A percentile compares a stretch with the other conserved stretches of the same genome.
Conservation (phyloP, 2,113 vertebrate species). For the Petrocephalus microphthalmus region DNA sequence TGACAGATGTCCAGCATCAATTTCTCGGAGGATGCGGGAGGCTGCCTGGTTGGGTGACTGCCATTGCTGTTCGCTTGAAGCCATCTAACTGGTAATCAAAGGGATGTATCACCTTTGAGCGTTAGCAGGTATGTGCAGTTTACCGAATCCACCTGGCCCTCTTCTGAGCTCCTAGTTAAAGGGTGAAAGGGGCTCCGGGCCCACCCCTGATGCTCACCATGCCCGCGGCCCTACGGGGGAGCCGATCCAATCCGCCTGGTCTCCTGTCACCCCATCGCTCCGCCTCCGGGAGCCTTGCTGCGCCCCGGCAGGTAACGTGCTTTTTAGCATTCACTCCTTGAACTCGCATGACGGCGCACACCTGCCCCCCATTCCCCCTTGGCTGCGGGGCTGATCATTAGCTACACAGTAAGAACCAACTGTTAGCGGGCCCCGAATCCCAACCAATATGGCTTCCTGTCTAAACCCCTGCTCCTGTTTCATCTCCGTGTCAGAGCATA, state of each 20-base stretch:
- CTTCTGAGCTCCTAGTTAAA: not conserved
- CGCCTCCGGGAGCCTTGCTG: not conserved
- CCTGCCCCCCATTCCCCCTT: not conserved
- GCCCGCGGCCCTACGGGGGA: not conserved
- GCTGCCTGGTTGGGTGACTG: not conserved
- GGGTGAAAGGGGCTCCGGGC: not conserved
- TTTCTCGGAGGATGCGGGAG: not conserved
- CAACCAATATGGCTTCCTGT: not conserved
- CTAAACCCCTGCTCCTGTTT: not conserved
- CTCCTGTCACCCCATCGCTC: not conserved
- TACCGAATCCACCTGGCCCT: not conserved
- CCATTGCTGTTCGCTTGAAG: not conserved
- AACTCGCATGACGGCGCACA: not conserved
- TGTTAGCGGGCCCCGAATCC: not conserved
- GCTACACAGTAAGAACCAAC: not conserved
- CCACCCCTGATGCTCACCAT: not conserved
- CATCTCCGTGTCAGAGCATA: not conserved
- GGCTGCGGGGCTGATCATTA: not conserved
- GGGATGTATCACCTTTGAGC: not conserved
- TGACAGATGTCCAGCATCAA: not conserved
- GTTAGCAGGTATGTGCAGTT: not conserved
- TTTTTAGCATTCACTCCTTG: not conserved
- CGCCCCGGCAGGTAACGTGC: not conserved
- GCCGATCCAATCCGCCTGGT: not conserved
- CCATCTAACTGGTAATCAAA: not conserved